Evolutionary conservation across 2,797 vertebrate genomes (phyloP).

Genomic region (Karalla daura): DNA sequence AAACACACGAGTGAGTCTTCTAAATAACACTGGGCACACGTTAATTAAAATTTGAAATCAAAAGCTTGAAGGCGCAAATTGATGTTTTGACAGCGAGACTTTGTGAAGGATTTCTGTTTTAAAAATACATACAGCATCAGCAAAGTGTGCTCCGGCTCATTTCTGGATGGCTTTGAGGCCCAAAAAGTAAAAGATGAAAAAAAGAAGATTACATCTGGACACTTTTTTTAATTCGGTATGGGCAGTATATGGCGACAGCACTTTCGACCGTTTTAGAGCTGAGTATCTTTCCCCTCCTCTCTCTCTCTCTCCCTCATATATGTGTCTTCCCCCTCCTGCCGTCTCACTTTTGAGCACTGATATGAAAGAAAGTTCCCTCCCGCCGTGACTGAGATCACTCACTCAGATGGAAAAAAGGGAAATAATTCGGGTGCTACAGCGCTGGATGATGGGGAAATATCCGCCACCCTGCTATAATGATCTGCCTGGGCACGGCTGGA

Average conservation of each 20-base stretch:
- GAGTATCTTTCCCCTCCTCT: slow-evolving; percentile 46
- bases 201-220: slow-evolving; percentile 8
- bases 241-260: slow-evolving; percentile 37
- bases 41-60: no score
- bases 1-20: no score
- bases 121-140: no score
- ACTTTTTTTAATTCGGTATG: slow-evolving; percentile 50
- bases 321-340: slow-evolving; percentile 40
- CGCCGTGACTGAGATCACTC: slow-evolving; percentile 57
- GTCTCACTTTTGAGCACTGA: slow-evolving; percentile 54
- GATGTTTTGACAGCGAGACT: no score
- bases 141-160: no score
- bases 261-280: slow-evolving; percentile 43
- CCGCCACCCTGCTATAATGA: slow-evolving; percentile 59
- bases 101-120: no score
- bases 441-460: slow-evolving; percentile 54
- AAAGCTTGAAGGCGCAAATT: no score
- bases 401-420: slow-evolving; percentile 73
- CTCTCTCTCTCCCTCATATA: slow-evolving; percentile 11
- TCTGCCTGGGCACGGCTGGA: slow-evolving; percentile 61
- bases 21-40: no score
- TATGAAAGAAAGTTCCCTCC: slow-evolving; percentile 65
- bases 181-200: not conserved
- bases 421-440: slow-evolving; percentile 69
- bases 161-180: no score